phyloP scores from a whole-genome alignment of 2,113 vertebrate genomes.

The Xiphias gladius region DNA sequence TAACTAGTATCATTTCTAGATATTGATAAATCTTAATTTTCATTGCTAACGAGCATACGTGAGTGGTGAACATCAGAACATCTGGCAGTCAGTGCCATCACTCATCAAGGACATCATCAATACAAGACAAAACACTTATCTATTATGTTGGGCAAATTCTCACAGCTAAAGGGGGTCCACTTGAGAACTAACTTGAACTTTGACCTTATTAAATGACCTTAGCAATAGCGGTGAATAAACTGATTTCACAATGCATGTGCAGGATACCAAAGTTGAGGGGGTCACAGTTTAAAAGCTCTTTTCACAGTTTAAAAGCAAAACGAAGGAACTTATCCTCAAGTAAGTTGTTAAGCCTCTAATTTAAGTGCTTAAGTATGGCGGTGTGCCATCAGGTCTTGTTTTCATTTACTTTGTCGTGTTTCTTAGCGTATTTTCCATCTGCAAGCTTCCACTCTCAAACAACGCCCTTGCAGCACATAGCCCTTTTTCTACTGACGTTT shows the following conservation, averaged over 20 bases:
- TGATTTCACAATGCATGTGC: conserved; percentile 54
- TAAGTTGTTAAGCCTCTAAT: background rate
- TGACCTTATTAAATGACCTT: conserved; percentile 64
- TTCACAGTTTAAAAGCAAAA: conserved; percentile 27
- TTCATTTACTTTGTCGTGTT: conserved; percentile 22
- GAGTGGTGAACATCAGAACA: conserved; percentile 25
- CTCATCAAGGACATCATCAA: conserved; percentile 63
- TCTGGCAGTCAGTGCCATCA: conserved; percentile 47
- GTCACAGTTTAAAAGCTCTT: conserved; percentile 35
- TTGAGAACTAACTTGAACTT: conserved; percentile 70
- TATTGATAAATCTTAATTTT: background rate
- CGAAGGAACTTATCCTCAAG: background rate
- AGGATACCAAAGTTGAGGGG: conserved; percentile 61
- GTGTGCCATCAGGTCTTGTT: background rate
- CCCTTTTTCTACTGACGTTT: conserved; percentile 30
- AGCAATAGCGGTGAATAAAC: conserved; percentile 46
- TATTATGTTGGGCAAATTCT: conserved; percentile 54
- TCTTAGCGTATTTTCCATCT: conserved; percentile 29
- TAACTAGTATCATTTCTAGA: background rate
- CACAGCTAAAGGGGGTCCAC: conserved; percentile 57
- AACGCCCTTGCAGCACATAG: conserved; percentile 2
- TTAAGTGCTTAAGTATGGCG: conserved; percentile 1
- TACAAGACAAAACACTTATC: conserved; percentile 28
- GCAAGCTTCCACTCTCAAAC: conserved; percentile 40
- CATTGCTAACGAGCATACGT: background rate